A percentile compares a stretch with the other conserved stretches of the same genome.
phyloP scores from a whole-genome alignment of 1,140 invertebrate genomes.

The Tyrophagus putrescentiae region DNA sequence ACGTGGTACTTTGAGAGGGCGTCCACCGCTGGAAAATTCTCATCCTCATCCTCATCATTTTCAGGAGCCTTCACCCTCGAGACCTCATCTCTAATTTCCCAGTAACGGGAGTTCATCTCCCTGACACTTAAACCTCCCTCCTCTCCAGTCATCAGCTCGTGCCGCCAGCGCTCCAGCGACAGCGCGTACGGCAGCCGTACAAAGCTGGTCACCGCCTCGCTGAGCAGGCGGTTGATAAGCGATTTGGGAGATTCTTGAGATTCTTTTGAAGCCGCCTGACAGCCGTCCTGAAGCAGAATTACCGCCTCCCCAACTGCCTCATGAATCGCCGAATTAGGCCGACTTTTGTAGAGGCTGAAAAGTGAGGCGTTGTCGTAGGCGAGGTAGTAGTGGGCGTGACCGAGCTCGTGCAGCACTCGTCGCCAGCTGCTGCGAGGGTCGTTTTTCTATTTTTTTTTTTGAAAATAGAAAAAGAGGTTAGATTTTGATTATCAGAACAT shows the following conservation, averaged over 20 bases:
- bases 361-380: not conserved
- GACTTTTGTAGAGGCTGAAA: not conserved
- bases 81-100: too few relatives aligned
- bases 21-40: not conserved
- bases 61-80: too few relatives aligned
- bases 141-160: too few relatives aligned
- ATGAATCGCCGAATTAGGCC: not conserved
- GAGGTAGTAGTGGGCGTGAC: conserved; percentile 3
- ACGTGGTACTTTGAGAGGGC: conserved; percentile 1
- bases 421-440: not conserved
- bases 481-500: too few relatives aligned
- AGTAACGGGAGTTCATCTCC: too few relatives aligned
- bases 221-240: conserved; percentile 2
- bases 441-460: too few relatives aligned
- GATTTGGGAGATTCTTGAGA: not conserved
- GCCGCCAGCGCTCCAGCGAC: not conserved
- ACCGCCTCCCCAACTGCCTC: not conserved
- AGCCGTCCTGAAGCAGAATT: not conserved
- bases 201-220: conserved; percentile 7
- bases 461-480: too few relatives aligned
- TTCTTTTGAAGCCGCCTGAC: not conserved
- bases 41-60: too few relatives aligned
- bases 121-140: too few relatives aligned
- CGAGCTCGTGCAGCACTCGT: not conserved
- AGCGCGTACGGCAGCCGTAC: not conserved